Conservation (phyloP, 2,113 vertebrate species). For the Aegypius monachus region DNA sequence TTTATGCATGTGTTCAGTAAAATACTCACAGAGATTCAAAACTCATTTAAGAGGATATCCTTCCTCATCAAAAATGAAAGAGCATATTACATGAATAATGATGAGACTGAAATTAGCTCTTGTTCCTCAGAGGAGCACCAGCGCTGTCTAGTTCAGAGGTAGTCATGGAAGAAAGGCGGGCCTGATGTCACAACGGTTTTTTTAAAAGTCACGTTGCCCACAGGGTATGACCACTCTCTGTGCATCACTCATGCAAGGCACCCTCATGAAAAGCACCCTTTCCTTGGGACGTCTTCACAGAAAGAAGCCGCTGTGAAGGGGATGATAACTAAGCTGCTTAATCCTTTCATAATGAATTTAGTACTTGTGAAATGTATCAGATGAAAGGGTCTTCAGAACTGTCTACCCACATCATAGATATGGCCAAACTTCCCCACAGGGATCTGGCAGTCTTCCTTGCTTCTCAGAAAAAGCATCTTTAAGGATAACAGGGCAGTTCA, state of each 20-base stretch:
- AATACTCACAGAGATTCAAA: constrained; percentile 32
- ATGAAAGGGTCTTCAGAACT: not conserved
- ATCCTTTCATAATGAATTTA: not conserved
- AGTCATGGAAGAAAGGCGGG: rapidly evolving
- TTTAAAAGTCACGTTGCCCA: not conserved
- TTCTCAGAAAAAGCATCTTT: not conserved
- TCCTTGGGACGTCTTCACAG: not conserved
- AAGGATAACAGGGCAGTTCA: not conserved
- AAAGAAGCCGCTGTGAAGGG: not conserved
- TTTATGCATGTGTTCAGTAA: constrained; percentile 23
- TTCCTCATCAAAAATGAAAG: constrained; percentile 27
- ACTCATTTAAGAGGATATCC: constrained; percentile 22
- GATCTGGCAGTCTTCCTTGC: not conserved
- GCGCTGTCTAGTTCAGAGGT: not conserved
- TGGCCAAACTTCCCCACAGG: not conserved
- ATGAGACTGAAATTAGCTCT: constrained; percentile 24
- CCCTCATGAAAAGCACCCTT: not conserved
- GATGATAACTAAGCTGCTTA: not conserved
- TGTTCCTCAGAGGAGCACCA: not conserved
- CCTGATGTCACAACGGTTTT: not conserved
- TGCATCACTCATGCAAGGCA: not conserved
- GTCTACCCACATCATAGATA: not conserved
- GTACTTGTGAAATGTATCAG: not conserved
- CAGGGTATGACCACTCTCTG: not conserved
- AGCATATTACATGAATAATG: not conserved